Evolutionary conservation across 2,888 invertebrate genomes (phyloP), one percentile per base, ranked within the genome.

Genomic region (Epinotia ramella): DNA sequence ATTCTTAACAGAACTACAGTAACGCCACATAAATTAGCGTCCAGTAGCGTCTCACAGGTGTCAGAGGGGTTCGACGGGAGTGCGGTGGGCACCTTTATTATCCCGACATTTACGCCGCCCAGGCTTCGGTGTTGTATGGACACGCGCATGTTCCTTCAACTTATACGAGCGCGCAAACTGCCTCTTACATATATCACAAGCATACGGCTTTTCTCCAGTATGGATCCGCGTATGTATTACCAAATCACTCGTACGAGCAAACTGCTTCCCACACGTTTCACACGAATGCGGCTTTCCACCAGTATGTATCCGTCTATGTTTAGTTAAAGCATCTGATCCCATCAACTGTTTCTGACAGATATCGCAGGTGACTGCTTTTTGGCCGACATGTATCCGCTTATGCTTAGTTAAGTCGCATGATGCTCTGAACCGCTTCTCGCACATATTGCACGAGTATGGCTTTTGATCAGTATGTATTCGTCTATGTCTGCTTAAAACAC

Each of bases 361-460:
- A 4, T 60, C 33, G 60, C 28, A 33, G 16, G 13, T 28, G 7
- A 33, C 1, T 12, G 11, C 2, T 20, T 60, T 60, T 7, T 40
- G 40, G 7, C 40, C 40, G 40, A 16, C 60, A 12, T 60, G 60
- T 28, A 60, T 60, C 9, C 60, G 16, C 16, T n/a, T 60, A 60
- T 60, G 60, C 9, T 60, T 60, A 33, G 28, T 33, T 28, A 60
- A 60, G 12, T 60, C 60, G 33, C 60, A 33, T 16, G 60, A 33
- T 7, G 28, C 16, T 28, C 60, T 60, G 28, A 60, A 60, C 12
- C 16, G 28, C n/a, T 16, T 60, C 3, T 33, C 60, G 16, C 60
- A 60, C 28, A 28, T 6, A 13, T 33, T 33, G 33, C 60, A 60
- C 20, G 28, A 7, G 33, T 33, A 33, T 7, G 60, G 60, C n/a